phyloP scores from a whole-genome alignment of 2,113 vertebrate genomes.

The Meles meles region DNA sequence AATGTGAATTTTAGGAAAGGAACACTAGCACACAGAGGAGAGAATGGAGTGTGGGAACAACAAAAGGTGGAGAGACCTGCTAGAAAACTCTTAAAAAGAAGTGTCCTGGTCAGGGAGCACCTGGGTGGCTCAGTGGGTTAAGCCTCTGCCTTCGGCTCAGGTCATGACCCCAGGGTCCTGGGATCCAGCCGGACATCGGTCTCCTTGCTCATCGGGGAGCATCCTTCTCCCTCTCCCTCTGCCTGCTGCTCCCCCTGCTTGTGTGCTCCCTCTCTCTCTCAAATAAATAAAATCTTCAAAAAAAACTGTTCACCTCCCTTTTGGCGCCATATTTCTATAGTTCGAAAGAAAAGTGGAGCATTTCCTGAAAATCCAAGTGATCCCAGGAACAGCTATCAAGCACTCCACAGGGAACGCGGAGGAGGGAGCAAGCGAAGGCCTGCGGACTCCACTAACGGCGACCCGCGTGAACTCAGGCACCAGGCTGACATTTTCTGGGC shows the following conservation, averaged over 20 bases:
- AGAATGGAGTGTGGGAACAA: not conserved
- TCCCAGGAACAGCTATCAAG: not conserved
- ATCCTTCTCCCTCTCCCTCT: too few species aligned
- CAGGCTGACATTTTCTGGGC: not conserved
- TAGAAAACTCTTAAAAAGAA: not conserved
- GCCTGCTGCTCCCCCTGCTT: too few species aligned
- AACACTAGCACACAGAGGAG: not conserved
- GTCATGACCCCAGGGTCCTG: not conserved
- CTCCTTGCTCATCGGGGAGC: too few species aligned
- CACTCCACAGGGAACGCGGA: not conserved
- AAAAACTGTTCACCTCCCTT: not conserved
- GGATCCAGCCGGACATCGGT: rapidly evolving
- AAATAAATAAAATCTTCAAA: too few species aligned
- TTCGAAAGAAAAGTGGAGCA: not conserved
- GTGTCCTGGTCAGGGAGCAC: not conserved
- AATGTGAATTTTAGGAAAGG: not conserved
- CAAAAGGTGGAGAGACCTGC: not conserved
- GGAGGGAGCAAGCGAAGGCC: not conserved
- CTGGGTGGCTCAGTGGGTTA: not conserved
- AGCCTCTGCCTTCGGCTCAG: not conserved
- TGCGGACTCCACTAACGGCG: not conserved
- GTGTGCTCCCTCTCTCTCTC: too few species aligned
- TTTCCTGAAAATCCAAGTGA: not conserved
- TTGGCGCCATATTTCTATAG: not conserved
- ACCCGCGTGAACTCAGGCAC: not conserved